These are phyloP conservation scores for Solenopsis invicta DNA, from an alignment of 1,140 invertebrate genomes.

Conservation along the genomic window DNA sequence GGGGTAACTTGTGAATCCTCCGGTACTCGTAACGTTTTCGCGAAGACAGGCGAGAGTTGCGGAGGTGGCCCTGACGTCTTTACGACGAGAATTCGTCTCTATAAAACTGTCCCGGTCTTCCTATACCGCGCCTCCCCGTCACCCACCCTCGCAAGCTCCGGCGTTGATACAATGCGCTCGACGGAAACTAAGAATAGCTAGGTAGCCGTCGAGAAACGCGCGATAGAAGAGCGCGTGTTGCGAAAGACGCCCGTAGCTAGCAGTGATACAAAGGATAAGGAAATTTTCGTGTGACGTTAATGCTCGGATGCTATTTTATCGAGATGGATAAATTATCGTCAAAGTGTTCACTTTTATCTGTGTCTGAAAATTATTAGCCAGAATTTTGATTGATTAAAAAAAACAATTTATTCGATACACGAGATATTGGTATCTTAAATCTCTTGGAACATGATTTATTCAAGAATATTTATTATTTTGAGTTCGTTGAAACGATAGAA, in stretches of 20 bases:
- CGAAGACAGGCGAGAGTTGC: slow-evolving; percentile 75
- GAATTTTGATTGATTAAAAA: neutral
- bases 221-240: slow-evolving; percentile 40
- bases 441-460: neutral
- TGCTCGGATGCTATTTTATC: neutral
- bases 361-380: neutral
- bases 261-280: neutral
- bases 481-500: slow-evolving; percentile 18
- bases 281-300: neutral
- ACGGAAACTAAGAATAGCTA: slow-evolving; percentile 70
- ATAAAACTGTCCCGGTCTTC: slow-evolving; percentile 83
- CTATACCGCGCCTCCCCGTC: slow-evolving; percentile 56
- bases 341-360: neutral
- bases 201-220: slow-evolving; percentile 32
- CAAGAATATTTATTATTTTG: neutral
- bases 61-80: slow-evolving; percentile 82
- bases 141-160: slow-evolving; percentile 31
- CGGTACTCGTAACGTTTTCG: slow-evolving; percentile 76
- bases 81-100: slow-evolving; percentile 84
- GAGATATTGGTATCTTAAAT: slow-evolving; percentile 2
- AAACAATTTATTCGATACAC: neutral
- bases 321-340: neutral
- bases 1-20: slow-evolving; percentile 80
- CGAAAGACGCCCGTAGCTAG: slow-evolving; percentile 36
- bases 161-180: slow-evolving; percentile 72